A percentile compares a stretch with the other conserved stretches of the same genome.
Conservation (phyloP, 23 tunicate species). For the Botrylloides violaceus region DNA sequence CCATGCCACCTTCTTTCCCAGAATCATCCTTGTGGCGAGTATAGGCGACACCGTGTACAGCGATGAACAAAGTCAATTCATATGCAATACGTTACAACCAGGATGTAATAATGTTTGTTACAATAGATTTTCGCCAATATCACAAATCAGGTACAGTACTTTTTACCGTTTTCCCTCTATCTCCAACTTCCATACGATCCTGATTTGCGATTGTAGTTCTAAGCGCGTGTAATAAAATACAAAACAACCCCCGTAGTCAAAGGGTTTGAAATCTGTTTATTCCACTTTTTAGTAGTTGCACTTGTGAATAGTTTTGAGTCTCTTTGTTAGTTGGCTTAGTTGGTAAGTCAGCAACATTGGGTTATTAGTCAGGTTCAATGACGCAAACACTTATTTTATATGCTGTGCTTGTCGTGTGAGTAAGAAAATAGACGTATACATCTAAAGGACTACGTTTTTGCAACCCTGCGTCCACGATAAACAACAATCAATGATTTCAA, state of each 20-base stretch:
- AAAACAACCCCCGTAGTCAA: neutral
- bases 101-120: slow-evolving; percentile 95
- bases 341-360: too few relatives aligned
- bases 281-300: neutral
- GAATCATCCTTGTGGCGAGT: slow-evolving; percentile 81
- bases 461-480: too few relatives aligned
- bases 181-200: neutral
- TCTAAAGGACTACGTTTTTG: too few relatives aligned
- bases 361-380: too few relatives aligned
- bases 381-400: too few relatives aligned
- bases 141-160: slow-evolving; percentile 66
- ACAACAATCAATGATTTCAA: too few relatives aligned
- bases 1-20: slow-evolving; percentile 32
- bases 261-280: neutral
- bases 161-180: neutral
- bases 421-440: too few relatives aligned
- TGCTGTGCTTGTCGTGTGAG: too few relatives aligned
- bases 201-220: neutral
- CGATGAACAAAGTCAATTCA: slow-evolving; percentile 89
- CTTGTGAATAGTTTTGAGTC: too few relatives aligned
- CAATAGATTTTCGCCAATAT: slow-evolving; percentile 75
- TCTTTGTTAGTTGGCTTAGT: too few relatives aligned
- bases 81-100: slow-evolving; percentile 83
- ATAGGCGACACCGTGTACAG: slow-evolving; percentile 84
- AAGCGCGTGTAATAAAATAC: neutral